A percentile compares a stretch with the other conserved stretches of the same genome.
Conservation (phyloP, 2,113 vertebrate genomes). For the Salvator merianae region DNA sequence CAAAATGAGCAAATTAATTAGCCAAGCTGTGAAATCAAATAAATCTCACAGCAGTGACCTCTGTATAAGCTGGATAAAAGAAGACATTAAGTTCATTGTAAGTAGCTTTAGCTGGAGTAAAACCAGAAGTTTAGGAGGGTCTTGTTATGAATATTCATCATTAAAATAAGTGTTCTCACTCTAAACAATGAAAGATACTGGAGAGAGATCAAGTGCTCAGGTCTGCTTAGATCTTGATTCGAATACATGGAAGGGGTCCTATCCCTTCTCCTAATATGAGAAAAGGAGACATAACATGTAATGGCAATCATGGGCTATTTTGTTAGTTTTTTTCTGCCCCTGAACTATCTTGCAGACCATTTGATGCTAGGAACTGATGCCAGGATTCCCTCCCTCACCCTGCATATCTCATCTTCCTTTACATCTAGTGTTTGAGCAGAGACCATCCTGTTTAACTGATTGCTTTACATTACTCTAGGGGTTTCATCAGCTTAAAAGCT, state of each 20-base stretch:
- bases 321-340: no score
- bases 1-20: constrained; percentile 77
- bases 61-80: constrained; percentile 53
- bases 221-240: not conserved
- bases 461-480: no score
- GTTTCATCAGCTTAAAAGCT: no score
- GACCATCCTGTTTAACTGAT: no score
- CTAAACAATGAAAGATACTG: not conserved
- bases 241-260: not conserved
- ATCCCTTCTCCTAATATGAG: not conserved
- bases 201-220: not conserved
- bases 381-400: no score
- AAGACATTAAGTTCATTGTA: constrained; percentile 52
- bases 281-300: not conserved
- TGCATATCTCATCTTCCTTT: no score
- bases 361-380: no score
- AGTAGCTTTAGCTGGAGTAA: constrained; percentile 46
- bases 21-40: constrained; percentile 71
- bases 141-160: constrained; percentile 40
- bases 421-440: no score
- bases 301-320: not conserved
- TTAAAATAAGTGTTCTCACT: not conserved
- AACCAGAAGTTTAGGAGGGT: constrained; percentile 32
- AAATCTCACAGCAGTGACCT: constrained; percentile 72
- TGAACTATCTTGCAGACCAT: no score